A percentile compares a stretch with the other conserved stretches of the same genome.
These are phyloP conservation scores for Drosophila mettleri DNA, from an alignment of 2,888 invertebrate genomes.

Conservation along the genomic window DNA sequence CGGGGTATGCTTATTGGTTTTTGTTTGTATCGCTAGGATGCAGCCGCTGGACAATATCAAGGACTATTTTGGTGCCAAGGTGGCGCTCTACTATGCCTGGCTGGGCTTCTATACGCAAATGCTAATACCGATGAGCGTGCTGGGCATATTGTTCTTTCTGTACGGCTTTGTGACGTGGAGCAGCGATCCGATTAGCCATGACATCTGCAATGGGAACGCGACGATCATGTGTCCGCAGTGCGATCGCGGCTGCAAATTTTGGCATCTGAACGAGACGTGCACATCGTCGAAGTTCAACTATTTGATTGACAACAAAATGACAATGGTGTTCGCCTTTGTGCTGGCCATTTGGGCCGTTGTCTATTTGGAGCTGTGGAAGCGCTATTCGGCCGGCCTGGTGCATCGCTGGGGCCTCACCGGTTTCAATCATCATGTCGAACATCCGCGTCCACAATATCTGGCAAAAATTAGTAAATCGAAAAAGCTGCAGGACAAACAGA, in stretches of 20 bases:
- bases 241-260: constrained; percentile 90
- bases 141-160: constrained; percentile 89
- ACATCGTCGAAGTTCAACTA: constrained; percentile 90
- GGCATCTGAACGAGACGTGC: constrained; percentile 90
- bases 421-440: constrained; percentile 90
- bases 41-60: constrained; percentile 92
- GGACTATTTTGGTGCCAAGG: constrained; percentile 91
- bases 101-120: constrained; percentile 94
- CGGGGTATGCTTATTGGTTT: background rate
- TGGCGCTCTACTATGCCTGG: constrained; percentile 94
- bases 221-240: constrained; percentile 94
- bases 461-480: constrained; percentile 87
- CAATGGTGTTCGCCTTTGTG: constrained; percentile 91
- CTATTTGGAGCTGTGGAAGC: constrained; percentile 93
- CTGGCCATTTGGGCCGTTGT: constrained; percentile 93
- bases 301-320: constrained; percentile 92
- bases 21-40: constrained; percentile 59
- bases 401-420: constrained; percentile 93
- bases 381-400: constrained; percentile 91
- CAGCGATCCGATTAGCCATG: constrained; percentile 86
- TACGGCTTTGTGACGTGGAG: constrained; percentile 86
- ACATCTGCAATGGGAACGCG: constrained; percentile 87
- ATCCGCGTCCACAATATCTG: constrained; percentile 91
- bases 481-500: constrained; percentile 47
- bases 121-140: constrained; percentile 90